phyloP scores from a whole-genome alignment of 2,113 vertebrate species.

The Xenopus tropicalis region DNA sequence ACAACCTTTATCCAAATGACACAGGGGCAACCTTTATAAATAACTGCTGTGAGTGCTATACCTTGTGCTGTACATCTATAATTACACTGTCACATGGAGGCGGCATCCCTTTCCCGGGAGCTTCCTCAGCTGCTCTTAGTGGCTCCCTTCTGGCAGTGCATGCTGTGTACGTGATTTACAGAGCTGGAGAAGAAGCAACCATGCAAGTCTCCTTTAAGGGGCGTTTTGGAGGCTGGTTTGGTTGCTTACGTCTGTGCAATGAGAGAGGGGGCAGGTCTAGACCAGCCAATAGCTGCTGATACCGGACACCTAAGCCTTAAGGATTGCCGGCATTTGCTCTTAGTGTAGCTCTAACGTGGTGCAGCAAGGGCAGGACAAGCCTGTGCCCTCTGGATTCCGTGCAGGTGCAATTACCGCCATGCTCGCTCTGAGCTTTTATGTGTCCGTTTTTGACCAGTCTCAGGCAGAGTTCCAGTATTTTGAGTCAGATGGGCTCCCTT shows the following conservation, averaged over 20 bases:
- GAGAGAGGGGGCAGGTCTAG: slow-evolving; percentile 57
- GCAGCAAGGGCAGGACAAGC: background rate
- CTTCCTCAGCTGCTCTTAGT: background rate
- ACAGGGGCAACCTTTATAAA: background rate
- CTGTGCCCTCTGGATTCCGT: background rate
- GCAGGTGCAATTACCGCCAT: slow-evolving; percentile 56
- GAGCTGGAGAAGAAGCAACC: background rate
- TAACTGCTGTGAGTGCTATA: background rate
- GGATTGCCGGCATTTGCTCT: slow-evolving; percentile 62
- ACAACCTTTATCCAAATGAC: too few relatives aligned
- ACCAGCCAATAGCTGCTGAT: slow-evolving; percentile 52
- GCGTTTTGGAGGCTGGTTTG: background rate
- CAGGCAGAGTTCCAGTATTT: slow-evolving; percentile 87
- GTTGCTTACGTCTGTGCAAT: slow-evolving; percentile 49
- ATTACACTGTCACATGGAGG: background rate
- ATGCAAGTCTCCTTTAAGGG: background rate
- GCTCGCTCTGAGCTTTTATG: slow-evolving; percentile 87
- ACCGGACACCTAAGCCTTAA: slow-evolving; percentile 28
- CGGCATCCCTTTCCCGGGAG: background rate
- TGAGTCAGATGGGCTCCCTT: slow-evolving; percentile 85
- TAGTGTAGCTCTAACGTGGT: slow-evolving; percentile 29
- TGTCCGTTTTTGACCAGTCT: slow-evolving; percentile 73
- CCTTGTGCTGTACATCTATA: slow-evolving; percentile 11
- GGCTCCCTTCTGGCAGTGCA: background rate
- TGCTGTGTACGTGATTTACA: background rate